A percentile compares a stretch with the other conserved stretches of the same genome.
phyloP scores from a whole-genome alignment of 1,140 invertebrate genomes.

The Microplitis demolitor region DNA sequence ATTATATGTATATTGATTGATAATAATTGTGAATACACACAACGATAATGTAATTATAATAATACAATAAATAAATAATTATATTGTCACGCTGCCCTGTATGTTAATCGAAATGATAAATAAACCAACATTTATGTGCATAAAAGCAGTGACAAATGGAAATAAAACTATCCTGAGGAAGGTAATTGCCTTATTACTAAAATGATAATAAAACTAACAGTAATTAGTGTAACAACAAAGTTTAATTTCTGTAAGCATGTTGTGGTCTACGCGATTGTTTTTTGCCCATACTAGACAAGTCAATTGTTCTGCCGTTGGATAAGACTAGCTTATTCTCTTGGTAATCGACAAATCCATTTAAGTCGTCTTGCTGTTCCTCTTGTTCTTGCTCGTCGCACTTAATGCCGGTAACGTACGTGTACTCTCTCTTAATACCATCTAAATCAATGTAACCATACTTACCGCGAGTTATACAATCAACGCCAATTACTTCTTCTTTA shows the following conservation, averaged over 20 bases:
- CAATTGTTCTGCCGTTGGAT: constrained; percentile 72
- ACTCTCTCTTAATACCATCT: constrained; percentile 75
- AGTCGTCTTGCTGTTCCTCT: constrained; percentile 59
- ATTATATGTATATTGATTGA: not conserved
- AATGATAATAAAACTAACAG: constrained; percentile 13
- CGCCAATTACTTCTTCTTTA: constrained; percentile 81
- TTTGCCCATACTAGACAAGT: constrained; percentile 71
- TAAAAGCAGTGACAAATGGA: not conserved
- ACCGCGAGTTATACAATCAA: constrained; percentile 78
- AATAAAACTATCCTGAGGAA: not conserved
- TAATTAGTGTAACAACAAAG: constrained; percentile 2
- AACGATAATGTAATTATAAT: not conserved
- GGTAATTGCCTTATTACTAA: constrained; percentile 14
- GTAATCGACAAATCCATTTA: constrained; percentile 70
- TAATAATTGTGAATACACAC: not conserved
- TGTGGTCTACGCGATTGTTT: constrained; percentile 70
- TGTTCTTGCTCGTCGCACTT: constrained; percentile 68
- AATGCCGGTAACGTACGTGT: constrained; percentile 74
- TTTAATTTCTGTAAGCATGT: constrained; percentile 45
- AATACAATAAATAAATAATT: not conserved
- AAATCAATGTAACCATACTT: constrained; percentile 85
- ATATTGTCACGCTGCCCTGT: not conserved
- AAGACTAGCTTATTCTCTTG: constrained; percentile 73
- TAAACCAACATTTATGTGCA: not conserved
- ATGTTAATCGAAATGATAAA: not conserved